Evolutionary conservation across 2,113 vertebrate genomes (phyloP), one percentile per base, ranked within the genome.

Genomic region (Erinaceus europaeus): DNA sequence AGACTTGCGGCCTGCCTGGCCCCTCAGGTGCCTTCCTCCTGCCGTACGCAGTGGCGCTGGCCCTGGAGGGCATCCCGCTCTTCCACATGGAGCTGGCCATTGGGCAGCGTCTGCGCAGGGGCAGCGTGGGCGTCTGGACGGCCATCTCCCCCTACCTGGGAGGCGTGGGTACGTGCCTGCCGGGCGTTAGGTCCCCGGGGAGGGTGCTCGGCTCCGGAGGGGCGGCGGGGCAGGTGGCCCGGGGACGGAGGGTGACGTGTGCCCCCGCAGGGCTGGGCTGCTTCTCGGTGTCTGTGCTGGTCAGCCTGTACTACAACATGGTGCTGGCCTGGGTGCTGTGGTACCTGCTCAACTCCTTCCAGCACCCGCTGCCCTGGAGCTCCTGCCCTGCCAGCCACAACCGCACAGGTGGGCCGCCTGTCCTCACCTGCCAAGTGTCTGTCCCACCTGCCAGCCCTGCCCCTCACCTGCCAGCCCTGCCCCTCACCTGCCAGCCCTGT

Each of bases 291-390:
- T 98, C 98, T 0, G 93, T 98, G 83, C 89, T 98, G 89, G 95
- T 98, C 86, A 69, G 91, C 86, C 53, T 98, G n/a, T 98, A 98
- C 95, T 99, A 99, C 94, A 98, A 98, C 91, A 97, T 96, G 0
- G 96, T 99, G 92, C 79, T 99, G 77, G 95, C 96, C 42, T 98
- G 98, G 98, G 98, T 98, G 65, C 95, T 99, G 67, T 98, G 98
- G 98, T 98, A 98, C 94, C 96, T 99, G 40, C 96, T 98, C 84
- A 97, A 98, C 92, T 99, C 98, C 59, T 98, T 99, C 94, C 98
- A 98, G 93, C 59, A 97, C 42, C 98, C 98, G 0, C 95, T 99
- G 90, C 98, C 98, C 6, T 99, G 98, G 98, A 97, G 96, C 3
- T 14, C 83, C 14, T 99, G 98, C 87, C 98, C 98, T 0, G 82